Evolutionary conservation across 2,888 invertebrate genomes (phyloP).

Genomic region (Eilema griseolum): DNA sequence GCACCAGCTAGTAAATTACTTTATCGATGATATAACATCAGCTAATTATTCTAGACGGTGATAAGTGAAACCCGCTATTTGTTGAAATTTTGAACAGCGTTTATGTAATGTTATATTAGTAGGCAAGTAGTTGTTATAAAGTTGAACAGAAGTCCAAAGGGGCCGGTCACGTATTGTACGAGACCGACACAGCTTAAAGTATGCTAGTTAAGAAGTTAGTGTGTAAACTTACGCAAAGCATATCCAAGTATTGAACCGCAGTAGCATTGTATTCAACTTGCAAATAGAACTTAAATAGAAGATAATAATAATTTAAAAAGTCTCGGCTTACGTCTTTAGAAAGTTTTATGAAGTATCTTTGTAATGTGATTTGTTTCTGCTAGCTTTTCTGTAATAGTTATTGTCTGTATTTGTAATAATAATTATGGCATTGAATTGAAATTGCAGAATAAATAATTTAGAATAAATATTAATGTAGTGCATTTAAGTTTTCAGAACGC

Average conservation of each 20-base stretch:
- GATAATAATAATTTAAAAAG: slow-evolving; percentile 18
- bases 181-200: slow-evolving; percentile 34
- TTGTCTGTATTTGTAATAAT: no score
- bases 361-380: background rate
- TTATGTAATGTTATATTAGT: slow-evolving; percentile 25
- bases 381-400: no score
- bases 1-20: no score
- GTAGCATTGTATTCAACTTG: slow-evolving; percentile 44
- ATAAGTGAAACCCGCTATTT: background rate
- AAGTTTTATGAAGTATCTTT: background rate
- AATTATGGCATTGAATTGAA: no score
- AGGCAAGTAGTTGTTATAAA: slow-evolving; percentile 40
- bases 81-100: background rate
- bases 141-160: slow-evolving; percentile 45
- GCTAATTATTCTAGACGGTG: background rate
- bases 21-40: no score
- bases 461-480: no score
- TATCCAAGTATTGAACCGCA: slow-evolving; percentile 44
- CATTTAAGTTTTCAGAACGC: no score
- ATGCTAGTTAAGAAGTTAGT: slow-evolving; percentile 56
- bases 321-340: background rate
- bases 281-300: slow-evolving; percentile 45
- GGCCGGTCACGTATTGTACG: slow-evolving; percentile 55
- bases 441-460: no score
- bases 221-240: slow-evolving; percentile 47